A percentile compares a stretch with the other conserved stretches of the same genome.
Evolutionary conservation across 2,888 invertebrate genomes (phyloP).

Genomic region (Plebejus argus): DNA sequence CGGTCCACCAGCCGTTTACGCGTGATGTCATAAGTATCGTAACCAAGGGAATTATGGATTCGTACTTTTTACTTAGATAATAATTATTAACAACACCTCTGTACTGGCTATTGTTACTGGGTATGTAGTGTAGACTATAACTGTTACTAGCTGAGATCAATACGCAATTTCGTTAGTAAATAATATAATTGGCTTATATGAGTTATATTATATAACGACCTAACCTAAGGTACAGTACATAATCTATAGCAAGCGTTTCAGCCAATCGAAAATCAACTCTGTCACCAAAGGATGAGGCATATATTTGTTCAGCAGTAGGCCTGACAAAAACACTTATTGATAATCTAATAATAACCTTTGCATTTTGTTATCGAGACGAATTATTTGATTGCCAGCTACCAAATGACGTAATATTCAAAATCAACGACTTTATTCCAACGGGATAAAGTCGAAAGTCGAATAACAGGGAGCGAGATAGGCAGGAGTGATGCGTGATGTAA

Average conservation of each 20-base stretch:
- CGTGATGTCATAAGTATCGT: too few relatives aligned
- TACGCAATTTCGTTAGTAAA: background rate
- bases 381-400: conserved; percentile 4
- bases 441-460: conserved; percentile 37
- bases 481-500: conserved; percentile 50
- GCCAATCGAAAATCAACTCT: background rate
- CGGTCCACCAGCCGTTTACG: too few relatives aligned
- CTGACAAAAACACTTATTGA: conserved; percentile 25
- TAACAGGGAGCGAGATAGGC: conserved; percentile 52
- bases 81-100: too few relatives aligned
- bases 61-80: too few relatives aligned
- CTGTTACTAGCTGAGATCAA: background rate
- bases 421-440: background rate
- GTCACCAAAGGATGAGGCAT: background rate
- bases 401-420: background rate
- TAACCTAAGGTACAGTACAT: background rate
- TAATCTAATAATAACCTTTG: conserved; percentile 31
- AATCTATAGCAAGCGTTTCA: background rate
- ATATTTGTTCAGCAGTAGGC: background rate
- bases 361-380: conserved; percentile 26
- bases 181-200: conserved; percentile 9
- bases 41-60: too few relatives aligned
- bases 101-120: too few relatives aligned
- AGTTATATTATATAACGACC: background rate
- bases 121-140: background rate